Conservation (phyloP, 2,888 invertebrate genomes). For the Loripinus fragilis region DNA sequence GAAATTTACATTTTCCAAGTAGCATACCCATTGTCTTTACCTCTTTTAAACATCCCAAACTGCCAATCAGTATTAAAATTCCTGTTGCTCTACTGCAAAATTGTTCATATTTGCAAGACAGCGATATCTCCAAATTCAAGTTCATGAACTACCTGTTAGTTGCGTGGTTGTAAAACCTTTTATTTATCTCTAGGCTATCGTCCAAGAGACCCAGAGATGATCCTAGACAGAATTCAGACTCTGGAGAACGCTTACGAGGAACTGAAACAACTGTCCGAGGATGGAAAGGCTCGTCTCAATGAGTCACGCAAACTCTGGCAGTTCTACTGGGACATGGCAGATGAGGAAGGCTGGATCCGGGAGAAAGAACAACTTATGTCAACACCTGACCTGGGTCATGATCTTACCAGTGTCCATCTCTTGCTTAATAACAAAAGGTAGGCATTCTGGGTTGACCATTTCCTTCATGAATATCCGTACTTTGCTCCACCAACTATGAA, state of each 20-base stretch:
- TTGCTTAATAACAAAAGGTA: constrained; percentile 96
- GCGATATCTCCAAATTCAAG: no score
- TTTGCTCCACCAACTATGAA: no score
- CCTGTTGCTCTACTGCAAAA: no score
- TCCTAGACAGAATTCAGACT: constrained; percentile 97
- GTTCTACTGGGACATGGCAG: constrained; percentile 99
- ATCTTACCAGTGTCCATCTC: constrained; percentile 98
- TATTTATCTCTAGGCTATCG: constrained; percentile 92
- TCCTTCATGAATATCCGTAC: no score
- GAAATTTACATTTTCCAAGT: no score
- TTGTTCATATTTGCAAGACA: no score
- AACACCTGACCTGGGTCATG: constrained; percentile 98
- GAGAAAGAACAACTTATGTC: constrained; percentile 96
- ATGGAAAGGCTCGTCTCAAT: constrained; percentile 95
- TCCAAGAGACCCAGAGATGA: constrained; percentile 98
- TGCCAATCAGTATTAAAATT: no score
- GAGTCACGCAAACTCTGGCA: constrained; percentile 99
- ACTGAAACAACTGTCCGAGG: constrained; percentile 96
- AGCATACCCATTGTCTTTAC: no score
- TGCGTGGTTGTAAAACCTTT: no score
- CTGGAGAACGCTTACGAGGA: constrained; percentile 98
- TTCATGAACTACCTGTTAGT: no score
- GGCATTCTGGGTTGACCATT: no score
- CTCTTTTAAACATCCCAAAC: no score
- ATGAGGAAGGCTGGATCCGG: constrained; percentile 88